Conservation (phyloP, 2,888 invertebrate species). For the Neoascia interrupta region DNA sequence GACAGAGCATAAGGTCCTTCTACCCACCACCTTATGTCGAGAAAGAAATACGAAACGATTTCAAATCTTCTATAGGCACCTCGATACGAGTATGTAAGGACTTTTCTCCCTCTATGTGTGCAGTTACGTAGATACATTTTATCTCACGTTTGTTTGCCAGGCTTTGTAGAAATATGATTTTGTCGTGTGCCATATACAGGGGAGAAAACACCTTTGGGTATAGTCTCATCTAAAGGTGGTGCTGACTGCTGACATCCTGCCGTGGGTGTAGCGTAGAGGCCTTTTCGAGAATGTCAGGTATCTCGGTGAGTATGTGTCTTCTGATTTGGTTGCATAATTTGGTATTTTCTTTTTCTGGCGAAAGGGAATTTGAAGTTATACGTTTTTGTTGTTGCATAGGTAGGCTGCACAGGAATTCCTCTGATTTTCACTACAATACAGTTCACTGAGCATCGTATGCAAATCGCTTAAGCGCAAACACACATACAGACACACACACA, state of each 20-base stretch:
- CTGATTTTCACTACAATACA: not conserved
- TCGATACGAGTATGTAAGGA: too few relatives aligned
- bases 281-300: conserved; percentile 1
- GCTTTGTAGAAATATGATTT: conserved; percentile 20
- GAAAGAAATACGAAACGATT: conserved; percentile 13
- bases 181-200: conserved; percentile 8
- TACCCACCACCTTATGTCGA: not conserved
- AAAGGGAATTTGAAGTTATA: conserved; percentile 11
- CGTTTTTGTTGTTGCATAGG: not conserved
- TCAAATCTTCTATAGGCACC: too few relatives aligned
- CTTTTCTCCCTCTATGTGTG: too few relatives aligned
- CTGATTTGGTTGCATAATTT: conserved; percentile 18
- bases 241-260: conserved; percentile 24
- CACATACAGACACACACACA: not conserved
- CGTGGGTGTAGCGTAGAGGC: not conserved
- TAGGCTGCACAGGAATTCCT: not conserved
- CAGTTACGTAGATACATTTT: conserved; percentile 7
- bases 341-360: conserved; percentile 9
- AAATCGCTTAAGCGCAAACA: conserved; percentile 7
- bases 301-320: not conserved
- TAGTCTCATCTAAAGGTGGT: conserved; percentile 3
- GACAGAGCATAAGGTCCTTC: not conserved
- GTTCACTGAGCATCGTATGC: conserved; percentile 1
- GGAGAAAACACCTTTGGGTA: not conserved
- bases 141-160: conserved; percentile 19